Base-by-base conservation (phyloP, 2,888 invertebrate genomes). In the Matsumyia berberina region DNA sequence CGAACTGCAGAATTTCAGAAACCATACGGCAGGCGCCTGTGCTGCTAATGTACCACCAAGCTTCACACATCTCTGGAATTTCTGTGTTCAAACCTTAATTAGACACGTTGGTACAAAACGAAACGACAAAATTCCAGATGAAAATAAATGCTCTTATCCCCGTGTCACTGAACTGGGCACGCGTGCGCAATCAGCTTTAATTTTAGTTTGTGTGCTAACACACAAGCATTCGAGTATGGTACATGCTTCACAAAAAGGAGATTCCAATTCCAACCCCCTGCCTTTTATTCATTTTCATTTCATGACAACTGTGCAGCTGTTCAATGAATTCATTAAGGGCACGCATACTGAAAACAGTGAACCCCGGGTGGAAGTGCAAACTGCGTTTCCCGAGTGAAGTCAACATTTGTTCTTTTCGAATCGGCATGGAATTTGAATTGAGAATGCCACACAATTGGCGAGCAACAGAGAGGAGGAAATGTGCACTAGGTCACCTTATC, bases 161-260 rank as follows among this genome's bases (percentile, higher is more conserved):
- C 83, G 83, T 83, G 83, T 67, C 79, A 79, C 62, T 79, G 83
- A 64, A 83, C 73, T 17, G 73, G 83, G 79, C 83, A 83, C 83
- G 83, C 79, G 83, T 83, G 67, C 49, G 55, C 83, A 79, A 73
- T 83, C 79, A 73, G 66, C 79, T 79, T 79, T 53, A 67, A 72
- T 82, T 72, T 82, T 83, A 73, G 62, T 83, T 73, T 67, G 42
- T 64, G 55, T 73, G 58, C 72, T 51, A 58, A 72, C 78, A 72
- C 78, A 60, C 19, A 39, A 46, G 31, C 49, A 67, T 74, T 35
- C 35, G 49, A 31, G 49, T 78, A 19, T 78, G 62, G 62, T 64
- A 60, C 60, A 62, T 77, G 77, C 39, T 44, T 53, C 44, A 82
- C 53, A 72, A 72, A 82, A 78, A 60, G 33, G 46, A 78, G 66